Percentiles rank a stretch among this genome's conserved stretches.
These are phyloP conservation scores for Ginglymostoma cirratum DNA, from an alignment of 2,113 vertebrate genomes.

Conservation along the genomic window DNA sequence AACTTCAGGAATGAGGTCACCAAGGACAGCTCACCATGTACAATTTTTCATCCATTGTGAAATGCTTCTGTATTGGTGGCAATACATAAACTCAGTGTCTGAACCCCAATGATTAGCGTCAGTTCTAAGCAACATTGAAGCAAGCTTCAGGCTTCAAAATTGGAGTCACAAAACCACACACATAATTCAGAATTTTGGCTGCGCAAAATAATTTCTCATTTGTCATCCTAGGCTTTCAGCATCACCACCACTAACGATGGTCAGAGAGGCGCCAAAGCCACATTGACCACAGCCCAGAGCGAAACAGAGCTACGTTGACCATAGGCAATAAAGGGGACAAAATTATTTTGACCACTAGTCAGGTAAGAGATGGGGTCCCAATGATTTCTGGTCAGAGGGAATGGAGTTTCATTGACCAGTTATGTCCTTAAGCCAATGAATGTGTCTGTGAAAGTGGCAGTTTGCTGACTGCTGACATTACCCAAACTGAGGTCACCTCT, in stretches of 20 bases:
- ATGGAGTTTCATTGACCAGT: neutral
- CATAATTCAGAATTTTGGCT: neutral
- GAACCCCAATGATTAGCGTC: neutral
- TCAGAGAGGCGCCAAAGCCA: too few species aligned
- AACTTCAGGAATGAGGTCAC: neutral
- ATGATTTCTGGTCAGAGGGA: neutral
- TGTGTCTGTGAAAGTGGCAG: neutral
- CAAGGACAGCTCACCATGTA: neutral
- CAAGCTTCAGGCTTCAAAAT: neutral
- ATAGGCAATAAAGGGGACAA: neutral
- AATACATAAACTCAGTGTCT: neutral
- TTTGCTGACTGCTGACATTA: neutral
- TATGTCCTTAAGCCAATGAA: neutral
- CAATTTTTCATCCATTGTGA: neutral
- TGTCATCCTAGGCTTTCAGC: neutral
- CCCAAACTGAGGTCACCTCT: neutral
- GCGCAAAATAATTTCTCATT: neutral
- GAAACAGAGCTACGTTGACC: neutral
- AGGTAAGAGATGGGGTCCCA: neutral
- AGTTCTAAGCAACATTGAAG: neutral
- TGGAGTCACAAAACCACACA: neutral
- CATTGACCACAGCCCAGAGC: neutral
- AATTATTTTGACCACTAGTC: neutral
- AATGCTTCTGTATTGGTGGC: neutral
- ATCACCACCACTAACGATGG: neutral